A percentile compares a stretch with the other conserved stretches of the same genome.
Conservation (phyloP, 2,113 vertebrate species). For the Xyrauchen texanus region DNA sequence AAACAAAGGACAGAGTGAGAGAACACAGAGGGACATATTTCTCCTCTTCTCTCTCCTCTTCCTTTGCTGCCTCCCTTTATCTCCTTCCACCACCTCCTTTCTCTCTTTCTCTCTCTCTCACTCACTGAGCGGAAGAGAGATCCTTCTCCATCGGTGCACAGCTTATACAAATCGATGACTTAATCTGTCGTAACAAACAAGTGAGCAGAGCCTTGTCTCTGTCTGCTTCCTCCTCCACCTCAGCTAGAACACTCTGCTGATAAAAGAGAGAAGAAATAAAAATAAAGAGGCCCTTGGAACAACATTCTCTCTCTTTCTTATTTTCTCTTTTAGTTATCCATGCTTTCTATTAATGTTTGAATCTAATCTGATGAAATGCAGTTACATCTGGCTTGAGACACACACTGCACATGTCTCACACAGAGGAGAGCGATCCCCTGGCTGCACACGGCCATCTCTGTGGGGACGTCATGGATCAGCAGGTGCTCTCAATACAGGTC, state of each 20-base stretch:
- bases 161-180: constrained; percentile 76
- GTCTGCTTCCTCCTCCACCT: constrained; percentile 24
- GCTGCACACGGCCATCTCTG: constrained; percentile 21
- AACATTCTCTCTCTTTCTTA: constrained; percentile 18
- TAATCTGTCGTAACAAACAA: constrained; percentile 78
- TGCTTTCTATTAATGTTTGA: constrained; percentile 30
- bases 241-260: constrained; percentile 34
- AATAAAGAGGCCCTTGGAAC: background rate
- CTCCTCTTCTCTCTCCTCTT: constrained; percentile 22
- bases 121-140: constrained; percentile 46
- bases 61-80: constrained; percentile 32
- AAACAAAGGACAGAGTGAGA: constrained; percentile 17
- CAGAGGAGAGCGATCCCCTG: constrained; percentile 22
- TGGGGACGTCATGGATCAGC: constrained; percentile 62
- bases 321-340: constrained; percentile 5
- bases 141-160: constrained; percentile 72
- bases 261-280: constrained; percentile 14
- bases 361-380: constrained; percentile 45
- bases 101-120: constrained; percentile 24
- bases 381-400: constrained; percentile 4
- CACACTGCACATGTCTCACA: constrained; percentile 25
- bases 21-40: constrained; percentile 44
- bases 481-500: constrained; percentile 54
- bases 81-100: constrained; percentile 6
- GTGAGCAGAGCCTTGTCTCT: constrained; percentile 66